These are phyloP conservation scores for Pachyramphus minor DNA, from an alignment of 2,113 vertebrate species.

Conservation along the genomic window DNA sequence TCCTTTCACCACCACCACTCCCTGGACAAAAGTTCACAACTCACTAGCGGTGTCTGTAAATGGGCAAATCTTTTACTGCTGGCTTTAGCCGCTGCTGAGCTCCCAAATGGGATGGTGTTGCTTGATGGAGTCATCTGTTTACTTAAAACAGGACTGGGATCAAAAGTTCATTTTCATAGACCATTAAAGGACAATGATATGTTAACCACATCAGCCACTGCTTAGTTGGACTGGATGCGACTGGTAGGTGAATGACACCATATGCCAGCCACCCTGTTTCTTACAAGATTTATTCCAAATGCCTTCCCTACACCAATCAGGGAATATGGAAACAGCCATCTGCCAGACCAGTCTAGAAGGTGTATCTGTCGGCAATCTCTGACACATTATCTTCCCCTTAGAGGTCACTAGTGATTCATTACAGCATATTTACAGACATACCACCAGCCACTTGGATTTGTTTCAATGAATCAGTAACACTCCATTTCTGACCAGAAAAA, in stretches of 20 bases:
- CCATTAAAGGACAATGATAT: constrained; percentile 27
- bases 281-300: neutral
- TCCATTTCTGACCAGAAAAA: neutral
- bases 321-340: neutral
- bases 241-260: neutral
- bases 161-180: constrained; percentile 60
- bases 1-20: constrained; percentile 8
- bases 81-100: constrained; percentile 26
- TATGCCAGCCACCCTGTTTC: neutral
- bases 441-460: neutral
- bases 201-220: constrained; percentile 11
- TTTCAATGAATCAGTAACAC: neutral
- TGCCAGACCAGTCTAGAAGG: neutral
- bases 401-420: constrained; percentile 11
- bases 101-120: constrained; percentile 45
- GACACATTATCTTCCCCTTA: neutral
- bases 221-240: neutral
- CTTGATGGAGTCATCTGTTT: constrained; percentile 60
- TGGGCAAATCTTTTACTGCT: constrained; percentile 1
- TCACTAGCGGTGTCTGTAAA: neutral
- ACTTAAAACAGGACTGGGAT: constrained; percentile 49
- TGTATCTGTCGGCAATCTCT: neutral
- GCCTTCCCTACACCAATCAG: neutral
- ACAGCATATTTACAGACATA: neutral
- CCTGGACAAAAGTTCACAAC: constrained; percentile 40